phyloP scores from a whole-genome alignment of 2,888 invertebrate species.

The Meghimatium bilineatum region DNA sequence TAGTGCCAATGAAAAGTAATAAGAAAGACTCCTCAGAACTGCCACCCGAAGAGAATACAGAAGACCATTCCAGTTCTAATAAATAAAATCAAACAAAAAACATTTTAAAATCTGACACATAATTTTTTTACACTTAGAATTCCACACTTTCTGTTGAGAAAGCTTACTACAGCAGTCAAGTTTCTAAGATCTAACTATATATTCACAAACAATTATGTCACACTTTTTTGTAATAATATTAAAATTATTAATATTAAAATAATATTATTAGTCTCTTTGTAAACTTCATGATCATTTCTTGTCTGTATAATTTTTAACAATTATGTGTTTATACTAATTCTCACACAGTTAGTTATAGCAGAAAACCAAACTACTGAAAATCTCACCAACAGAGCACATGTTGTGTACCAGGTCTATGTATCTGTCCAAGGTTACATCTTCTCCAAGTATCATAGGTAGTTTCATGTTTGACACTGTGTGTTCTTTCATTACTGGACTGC shows the following conservation, averaged over 20 bases:
- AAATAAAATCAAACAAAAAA: neutral
- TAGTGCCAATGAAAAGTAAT: slow-evolving; percentile 57
- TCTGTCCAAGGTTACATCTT: neutral
- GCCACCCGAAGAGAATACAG: slow-evolving; percentile 40
- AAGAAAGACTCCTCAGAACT: slow-evolving; percentile 45
- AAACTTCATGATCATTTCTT: no score
- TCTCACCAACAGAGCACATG: slow-evolving; percentile 40
- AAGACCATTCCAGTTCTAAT: slow-evolving; percentile 59
- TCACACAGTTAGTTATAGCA: no score
- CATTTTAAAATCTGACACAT: neutral
- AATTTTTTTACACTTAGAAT: neutral
- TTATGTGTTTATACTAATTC: no score
- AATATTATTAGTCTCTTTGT: no score
- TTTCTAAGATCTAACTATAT: no score
- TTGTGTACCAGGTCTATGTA: slow-evolving; percentile 30
- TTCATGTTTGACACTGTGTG: neutral
- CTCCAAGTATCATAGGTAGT: slow-evolving; percentile 25
- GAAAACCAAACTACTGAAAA: neutral
- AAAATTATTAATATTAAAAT: no score
- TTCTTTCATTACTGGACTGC: slow-evolving; percentile 25
- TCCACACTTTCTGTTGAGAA: no score
- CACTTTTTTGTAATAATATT: no score
- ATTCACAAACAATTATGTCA: no score
- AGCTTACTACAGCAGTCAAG: no score
- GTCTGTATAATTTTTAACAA: no score